A percentile compares a stretch with the other conserved stretches of the same genome.
phyloP scores from a whole-genome alignment of 2,113 vertebrate genomes.

The Hippocampus mohnikei region DNA sequence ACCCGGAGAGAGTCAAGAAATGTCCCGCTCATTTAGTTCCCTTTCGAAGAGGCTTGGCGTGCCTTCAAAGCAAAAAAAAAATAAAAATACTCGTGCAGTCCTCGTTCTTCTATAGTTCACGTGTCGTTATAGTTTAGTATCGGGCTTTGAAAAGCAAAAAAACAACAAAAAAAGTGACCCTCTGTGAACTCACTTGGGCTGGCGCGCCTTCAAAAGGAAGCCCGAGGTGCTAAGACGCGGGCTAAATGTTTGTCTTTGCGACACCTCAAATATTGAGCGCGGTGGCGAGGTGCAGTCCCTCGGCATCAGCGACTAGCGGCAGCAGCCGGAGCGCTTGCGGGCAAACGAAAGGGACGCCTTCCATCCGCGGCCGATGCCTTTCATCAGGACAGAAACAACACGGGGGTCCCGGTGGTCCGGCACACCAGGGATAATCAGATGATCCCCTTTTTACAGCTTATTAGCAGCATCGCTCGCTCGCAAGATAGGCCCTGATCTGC shows the following conservation, averaged over 20 bases:
- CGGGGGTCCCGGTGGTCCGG: constrained; percentile 59
- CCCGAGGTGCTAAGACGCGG: constrained; percentile 5
- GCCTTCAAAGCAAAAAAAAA: constrained; percentile 52
- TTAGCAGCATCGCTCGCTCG: constrained; percentile 66
- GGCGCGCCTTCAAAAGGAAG: constrained; percentile 4
- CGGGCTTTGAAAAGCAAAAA: not conserved
- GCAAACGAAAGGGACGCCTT: constrained; percentile 67
- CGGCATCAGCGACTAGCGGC: constrained; percentile 50
- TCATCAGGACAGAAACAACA: constrained; percentile 71
- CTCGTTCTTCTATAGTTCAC: not conserved
- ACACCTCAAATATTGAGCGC: constrained; percentile 66
- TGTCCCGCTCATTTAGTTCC: not conserved
- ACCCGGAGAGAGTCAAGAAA: too few relatives aligned
- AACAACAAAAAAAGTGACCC: not conserved
- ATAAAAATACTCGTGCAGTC: constrained; percentile 18
- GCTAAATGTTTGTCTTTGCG: constrained; percentile 67
- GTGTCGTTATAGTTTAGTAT: not conserved
- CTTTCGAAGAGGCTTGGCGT: constrained; percentile 7
- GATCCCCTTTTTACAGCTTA: constrained; percentile 73
- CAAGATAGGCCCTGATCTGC: constrained; percentile 58
- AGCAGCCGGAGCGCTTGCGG: constrained; percentile 68
- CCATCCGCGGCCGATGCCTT: constrained; percentile 61
- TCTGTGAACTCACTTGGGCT: not conserved
- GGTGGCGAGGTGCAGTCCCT: constrained; percentile 56
- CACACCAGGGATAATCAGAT: constrained; percentile 68